phyloP scores from a whole-genome alignment of 1,140 invertebrate species.

The Manduca sexta region DNA sequence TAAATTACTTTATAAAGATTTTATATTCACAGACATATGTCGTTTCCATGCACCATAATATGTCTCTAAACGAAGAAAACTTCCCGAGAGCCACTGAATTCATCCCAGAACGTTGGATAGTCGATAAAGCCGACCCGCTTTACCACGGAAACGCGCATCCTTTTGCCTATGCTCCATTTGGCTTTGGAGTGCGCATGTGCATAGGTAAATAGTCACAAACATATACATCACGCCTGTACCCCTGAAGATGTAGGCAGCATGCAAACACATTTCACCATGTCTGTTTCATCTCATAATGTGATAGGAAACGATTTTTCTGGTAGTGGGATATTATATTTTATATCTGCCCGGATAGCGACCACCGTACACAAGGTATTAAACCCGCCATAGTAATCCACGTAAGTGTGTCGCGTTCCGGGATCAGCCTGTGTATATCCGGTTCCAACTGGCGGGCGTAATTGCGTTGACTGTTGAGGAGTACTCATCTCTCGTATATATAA shows the following conservation, averaged over 20 bases:
- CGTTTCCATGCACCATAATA: constrained; percentile 49
- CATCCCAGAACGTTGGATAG: constrained; percentile 76
- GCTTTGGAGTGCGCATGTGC: constrained; percentile 76
- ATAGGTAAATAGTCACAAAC: constrained; percentile 40
- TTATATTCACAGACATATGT: constrained; percentile 42
- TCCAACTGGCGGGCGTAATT: too few species aligned
- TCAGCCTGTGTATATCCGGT: too few species aligned
- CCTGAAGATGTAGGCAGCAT: constrained; percentile 2
- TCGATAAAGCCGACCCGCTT: constrained; percentile 48
- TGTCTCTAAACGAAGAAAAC: constrained; percentile 65
- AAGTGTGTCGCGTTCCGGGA: too few species aligned
- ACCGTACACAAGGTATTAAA: too few species aligned
- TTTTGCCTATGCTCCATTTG: constrained; percentile 76
- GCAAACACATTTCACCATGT: not conserved
- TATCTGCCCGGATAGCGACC: too few species aligned
- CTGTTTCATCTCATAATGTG: not conserved
- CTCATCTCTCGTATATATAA: too few species aligned
- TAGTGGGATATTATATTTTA: too few species aligned
- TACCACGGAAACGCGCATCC: constrained; percentile 70
- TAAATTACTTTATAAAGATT: too few species aligned
- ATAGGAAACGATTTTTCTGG: too few species aligned
- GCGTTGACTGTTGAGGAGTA: too few species aligned
- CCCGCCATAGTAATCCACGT: too few species aligned
- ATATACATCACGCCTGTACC: not conserved
- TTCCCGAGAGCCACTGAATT: constrained; percentile 72